phyloP scores from a whole-genome alignment of 1,140 invertebrate genomes.

The Pseudomyrmex sp. region DNA sequence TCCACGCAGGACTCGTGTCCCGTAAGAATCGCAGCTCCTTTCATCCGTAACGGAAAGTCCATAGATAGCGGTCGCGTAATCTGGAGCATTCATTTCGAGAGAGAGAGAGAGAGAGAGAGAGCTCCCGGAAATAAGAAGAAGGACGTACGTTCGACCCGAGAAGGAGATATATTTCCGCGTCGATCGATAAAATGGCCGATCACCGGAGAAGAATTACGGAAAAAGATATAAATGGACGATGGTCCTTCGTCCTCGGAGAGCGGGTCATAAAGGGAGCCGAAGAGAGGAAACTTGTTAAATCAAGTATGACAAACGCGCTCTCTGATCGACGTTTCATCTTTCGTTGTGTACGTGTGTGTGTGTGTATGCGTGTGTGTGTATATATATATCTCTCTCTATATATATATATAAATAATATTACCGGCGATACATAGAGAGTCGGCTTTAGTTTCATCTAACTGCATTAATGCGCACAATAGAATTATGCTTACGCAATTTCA shows the following conservation, averaged over 20 bases:
- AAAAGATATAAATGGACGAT: constrained; percentile 10
- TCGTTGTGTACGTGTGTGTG: too few relatives aligned
- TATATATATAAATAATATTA: too few relatives aligned
- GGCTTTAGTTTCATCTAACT: not conserved
- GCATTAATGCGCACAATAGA: not conserved
- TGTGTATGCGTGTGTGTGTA: too few relatives aligned
- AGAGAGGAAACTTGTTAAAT: constrained; percentile 12
- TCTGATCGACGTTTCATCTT: too few relatives aligned
- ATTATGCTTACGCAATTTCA: not conserved
- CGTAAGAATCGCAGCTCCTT: constrained; percentile 34
- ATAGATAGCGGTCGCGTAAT: constrained; percentile 25
- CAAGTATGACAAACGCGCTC: not conserved
- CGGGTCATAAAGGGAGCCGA: not conserved
- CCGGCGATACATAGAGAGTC: too few relatives aligned
- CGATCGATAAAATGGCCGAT: constrained; percentile 28
- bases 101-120: not conserved
- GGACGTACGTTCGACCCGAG: not conserved
- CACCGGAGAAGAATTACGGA: constrained; percentile 16
- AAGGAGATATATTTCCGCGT: not conserved
- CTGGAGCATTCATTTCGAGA: constrained; percentile 35
- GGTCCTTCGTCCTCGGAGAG: not conserved
- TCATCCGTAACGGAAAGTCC: constrained; percentile 3
- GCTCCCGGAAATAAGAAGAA: constrained; percentile 34
- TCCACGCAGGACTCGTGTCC: constrained; percentile 24
- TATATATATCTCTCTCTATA: too few relatives aligned